Conservation (phyloP, 64 coral and sea anemone species). For the Catalaphyllia jardinei region DNA sequence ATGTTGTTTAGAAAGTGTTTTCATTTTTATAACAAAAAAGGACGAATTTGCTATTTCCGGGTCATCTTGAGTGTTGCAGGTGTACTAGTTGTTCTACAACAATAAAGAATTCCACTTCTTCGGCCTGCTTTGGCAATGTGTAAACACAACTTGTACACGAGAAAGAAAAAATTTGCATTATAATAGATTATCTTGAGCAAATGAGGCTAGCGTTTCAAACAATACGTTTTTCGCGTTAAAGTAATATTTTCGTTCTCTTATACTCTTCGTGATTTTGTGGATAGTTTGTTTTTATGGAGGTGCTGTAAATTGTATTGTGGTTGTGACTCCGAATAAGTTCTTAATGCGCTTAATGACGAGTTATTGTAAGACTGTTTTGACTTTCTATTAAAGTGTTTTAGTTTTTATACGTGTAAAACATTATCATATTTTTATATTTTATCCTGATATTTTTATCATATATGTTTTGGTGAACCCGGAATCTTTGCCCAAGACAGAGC, state of each 20-base stretch:
- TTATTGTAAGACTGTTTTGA: slow-evolving; percentile 36
- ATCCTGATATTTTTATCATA: background rate
- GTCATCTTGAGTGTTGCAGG: background rate
- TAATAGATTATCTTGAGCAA: slow-evolving; percentile 12
- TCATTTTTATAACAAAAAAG: background rate
- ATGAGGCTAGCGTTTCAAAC: background rate
- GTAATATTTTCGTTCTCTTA: background rate
- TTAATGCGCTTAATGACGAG: slow-evolving; percentile 2
- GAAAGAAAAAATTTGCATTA: slow-evolving; percentile 29
- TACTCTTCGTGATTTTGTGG: background rate
- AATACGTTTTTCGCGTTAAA: background rate
- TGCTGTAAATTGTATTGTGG: background rate
- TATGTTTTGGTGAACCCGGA: background rate
- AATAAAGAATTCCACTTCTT: background rate
- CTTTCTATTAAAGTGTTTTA: slow-evolving; percentile 40
- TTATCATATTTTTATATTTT: background rate
- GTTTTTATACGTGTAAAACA: background rate
- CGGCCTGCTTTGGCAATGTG: background rate
- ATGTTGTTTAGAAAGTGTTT: background rate
- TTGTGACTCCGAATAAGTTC: background rate
- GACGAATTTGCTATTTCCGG: background rate
- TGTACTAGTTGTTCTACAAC: background rate
- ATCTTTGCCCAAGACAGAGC: background rate
- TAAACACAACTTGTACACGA: slow-evolving; percentile 4
- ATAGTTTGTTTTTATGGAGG: background rate